Evolutionary conservation across 2,797 vertebrate genomes (phyloP).

Genomic region (Nyctibius grandis): DNA sequence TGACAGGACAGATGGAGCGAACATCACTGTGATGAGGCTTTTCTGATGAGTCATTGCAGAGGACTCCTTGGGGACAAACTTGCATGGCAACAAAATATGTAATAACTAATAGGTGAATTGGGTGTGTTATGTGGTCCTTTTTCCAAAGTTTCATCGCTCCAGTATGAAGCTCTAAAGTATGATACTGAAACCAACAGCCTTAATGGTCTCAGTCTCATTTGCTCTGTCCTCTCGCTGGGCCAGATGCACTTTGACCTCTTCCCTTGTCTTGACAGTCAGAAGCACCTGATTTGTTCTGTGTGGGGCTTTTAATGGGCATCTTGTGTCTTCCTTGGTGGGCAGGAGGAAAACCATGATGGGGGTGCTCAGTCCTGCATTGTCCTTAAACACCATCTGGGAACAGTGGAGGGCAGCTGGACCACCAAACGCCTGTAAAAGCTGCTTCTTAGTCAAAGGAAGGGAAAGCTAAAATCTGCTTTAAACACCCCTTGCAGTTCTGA

Average conservation of each 20-base stretch:
- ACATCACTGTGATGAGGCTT: neutral
- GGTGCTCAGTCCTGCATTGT: neutral
- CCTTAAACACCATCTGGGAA: neutral
- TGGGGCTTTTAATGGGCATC: neutral
- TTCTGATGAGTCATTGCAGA: neutral
- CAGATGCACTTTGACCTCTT: neutral
- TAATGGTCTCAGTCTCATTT: neutral
- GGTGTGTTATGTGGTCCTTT: neutral
- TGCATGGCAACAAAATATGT: neutral
- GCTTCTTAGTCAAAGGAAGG: neutral
- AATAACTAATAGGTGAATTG: neutral
- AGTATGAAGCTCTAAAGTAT: neutral
- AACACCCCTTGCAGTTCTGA: neutral
- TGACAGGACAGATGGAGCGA: neutral
- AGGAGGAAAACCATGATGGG: neutral
- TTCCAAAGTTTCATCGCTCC: neutral
- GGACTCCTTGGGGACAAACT: neutral
- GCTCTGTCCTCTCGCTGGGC: neutral
- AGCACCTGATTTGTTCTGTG: neutral
- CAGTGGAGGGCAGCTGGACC: neutral
- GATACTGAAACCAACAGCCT: neutral
- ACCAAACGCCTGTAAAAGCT: neutral
- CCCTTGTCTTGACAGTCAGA: neutral
- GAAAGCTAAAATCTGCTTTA: neutral
- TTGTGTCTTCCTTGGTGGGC: neutral